A percentile compares a stretch with the other conserved stretches of the same genome.
Evolutionary conservation across 30 jellyfish, hydroid and myxozoan genomes (phyloP).

Genomic region (Nemopilema nomurai): DNA sequence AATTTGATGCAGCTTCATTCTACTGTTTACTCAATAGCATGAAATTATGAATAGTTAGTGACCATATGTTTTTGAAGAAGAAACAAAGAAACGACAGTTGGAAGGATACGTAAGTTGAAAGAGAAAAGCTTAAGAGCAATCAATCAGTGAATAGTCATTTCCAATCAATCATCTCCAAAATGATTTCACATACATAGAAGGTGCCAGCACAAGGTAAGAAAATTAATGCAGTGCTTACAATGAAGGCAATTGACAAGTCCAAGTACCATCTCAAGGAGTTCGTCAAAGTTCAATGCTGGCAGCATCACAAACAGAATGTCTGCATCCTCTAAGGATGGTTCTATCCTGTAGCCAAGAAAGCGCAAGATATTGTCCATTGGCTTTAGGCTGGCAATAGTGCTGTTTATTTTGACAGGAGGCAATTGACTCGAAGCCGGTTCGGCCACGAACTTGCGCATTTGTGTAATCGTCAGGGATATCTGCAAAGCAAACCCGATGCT

Average conservation of each 20-base stretch:
- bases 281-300: slow-evolving; percentile 53
- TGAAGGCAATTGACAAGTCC: slow-evolving; percentile 2
- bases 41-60: no score
- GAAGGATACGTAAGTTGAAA: no score
- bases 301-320: slow-evolving; percentile 28
- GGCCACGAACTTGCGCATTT: neutral
- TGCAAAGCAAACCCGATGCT: no score
- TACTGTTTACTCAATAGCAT: no score
- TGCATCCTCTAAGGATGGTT: slow-evolving; percentile 30
- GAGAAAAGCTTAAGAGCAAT: no score
- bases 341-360: slow-evolving; percentile 32
- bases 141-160: no score
- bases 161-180: no score
- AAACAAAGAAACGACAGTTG: no score
- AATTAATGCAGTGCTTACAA: neutral
- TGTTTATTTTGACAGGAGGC: slow-evolving; percentile 47
- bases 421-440: neutral
- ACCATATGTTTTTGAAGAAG: no score
- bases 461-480: neutral
- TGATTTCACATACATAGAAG: no score
- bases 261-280: slow-evolving; percentile 12
- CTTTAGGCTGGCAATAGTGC: neutral
- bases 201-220: no score
- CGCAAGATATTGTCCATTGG: slow-evolving; percentile 10
- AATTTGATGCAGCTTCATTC: no score